These are phyloP conservation scores for Aporrectodea caliginosa DNA, from an alignment of 1,140 invertebrate genomes.

Conservation along the genomic window DNA sequence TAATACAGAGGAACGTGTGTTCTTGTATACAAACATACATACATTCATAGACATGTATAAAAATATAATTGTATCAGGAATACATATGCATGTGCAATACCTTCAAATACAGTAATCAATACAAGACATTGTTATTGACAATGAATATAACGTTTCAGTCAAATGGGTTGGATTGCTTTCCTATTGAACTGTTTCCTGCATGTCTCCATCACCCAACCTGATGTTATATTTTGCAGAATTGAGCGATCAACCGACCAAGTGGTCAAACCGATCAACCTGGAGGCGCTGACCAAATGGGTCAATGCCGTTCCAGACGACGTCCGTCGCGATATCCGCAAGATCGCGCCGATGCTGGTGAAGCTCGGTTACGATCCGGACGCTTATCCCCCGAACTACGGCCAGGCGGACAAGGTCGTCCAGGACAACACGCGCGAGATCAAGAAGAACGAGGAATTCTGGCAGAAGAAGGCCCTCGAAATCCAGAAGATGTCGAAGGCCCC, in stretches of 20 bases:
- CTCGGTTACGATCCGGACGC: slow-evolving; percentile 88
- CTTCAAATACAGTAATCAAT: too few relatives aligned
- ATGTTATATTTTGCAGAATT: slow-evolving; percentile 65
- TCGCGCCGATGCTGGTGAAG: slow-evolving; percentile 81
- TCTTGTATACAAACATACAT: too few relatives aligned
- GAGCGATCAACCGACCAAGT: slow-evolving; percentile 98
- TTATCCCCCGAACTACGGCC: slow-evolving; percentile 86
- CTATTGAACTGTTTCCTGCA: too few relatives aligned
- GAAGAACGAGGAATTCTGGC: neutral
- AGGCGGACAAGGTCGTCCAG: slow-evolving; percentile 71
- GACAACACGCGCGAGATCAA: neutral
- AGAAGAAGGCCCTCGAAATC: neutral
- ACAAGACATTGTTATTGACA: too few relatives aligned
- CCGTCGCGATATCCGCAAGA: slow-evolving; percentile 77
- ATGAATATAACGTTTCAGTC: too few relatives aligned
- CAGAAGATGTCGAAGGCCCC: neutral
- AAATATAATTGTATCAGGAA: too few relatives aligned
- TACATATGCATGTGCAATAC: too few relatives aligned
- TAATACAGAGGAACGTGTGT: too few relatives aligned
- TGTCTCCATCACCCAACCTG: too few relatives aligned
- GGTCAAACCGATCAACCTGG: slow-evolving; percentile 91
- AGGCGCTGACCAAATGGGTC: slow-evolving; percentile 93
- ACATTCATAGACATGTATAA: too few relatives aligned
- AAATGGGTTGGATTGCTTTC: too few relatives aligned
- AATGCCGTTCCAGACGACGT: slow-evolving; percentile 87